Base-by-base conservation (phyloP, 37 sponge, comb jelly and placozoan genomes). In the Haliclona indistincta region DNA sequence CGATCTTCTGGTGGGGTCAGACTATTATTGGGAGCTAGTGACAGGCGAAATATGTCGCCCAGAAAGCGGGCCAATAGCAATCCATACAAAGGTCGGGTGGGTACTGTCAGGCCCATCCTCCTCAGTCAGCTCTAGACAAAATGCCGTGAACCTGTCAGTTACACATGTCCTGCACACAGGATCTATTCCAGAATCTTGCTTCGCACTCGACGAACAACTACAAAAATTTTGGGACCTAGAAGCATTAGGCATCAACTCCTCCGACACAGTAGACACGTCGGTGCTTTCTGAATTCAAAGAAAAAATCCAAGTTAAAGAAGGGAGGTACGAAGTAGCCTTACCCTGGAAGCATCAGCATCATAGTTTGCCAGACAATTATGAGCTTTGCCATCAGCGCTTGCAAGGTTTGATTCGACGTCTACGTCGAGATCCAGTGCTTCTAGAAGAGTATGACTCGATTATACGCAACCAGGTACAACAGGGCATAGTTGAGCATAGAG, bases 51-150 rank as follows among this genome's bases (percentile, higher is more conserved):
- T 76, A 20, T 38, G 63, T 43, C 58, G 61, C 25, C 53, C 65
- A 32, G 64, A 7, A 17, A 35, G 39, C 29, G 84, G 84, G 29
- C 77, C 77, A n/a, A 62, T 55, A 33, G 77, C 77, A 2, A 35
- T 84, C 10, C 84, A 76, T n/a, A 84, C 77, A 23, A 84, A 76
- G 34, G 42, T 84, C 32, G 77, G 77, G 15, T 76, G 84, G 84
- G 84, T 84, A 20, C 40, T 84, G 54, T 75, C 76, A 19, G 76
- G 84, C 33, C 84, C 67, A 49, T 35, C 68, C 15, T 36, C 53
- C 1, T 52, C 19, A 4, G 34, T 33, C 1, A 53, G 36, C 19
- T 37, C 58, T 1, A 25, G 33, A 2, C 72, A 70, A 44, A 62
- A 69, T 43, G 6, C 69, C 3, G 43, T 56, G 25, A 81, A 82